A percentile compares a stretch with the other conserved stretches of the same genome.
These are phyloP conservation scores for Crenichthys baileyi DNA, from an alignment of 2,797 vertebrate genomes.

Conservation along the genomic window DNA sequence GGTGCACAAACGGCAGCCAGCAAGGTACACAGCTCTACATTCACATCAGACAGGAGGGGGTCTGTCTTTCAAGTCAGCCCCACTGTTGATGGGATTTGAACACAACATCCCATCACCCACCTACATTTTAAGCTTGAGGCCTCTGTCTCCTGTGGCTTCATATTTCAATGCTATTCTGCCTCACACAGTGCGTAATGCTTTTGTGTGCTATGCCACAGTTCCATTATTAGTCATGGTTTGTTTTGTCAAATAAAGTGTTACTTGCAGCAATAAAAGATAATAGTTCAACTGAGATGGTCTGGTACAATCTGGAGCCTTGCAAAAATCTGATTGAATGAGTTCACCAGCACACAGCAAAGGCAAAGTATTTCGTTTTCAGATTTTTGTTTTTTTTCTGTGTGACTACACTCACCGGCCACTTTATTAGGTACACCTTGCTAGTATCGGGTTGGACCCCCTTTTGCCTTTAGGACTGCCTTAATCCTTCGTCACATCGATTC, in stretches of 20 bases:
- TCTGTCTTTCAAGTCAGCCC: slow-evolving; percentile 67
- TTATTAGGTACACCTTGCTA: too few species aligned
- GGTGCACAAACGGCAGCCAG: slow-evolving; percentile 66
- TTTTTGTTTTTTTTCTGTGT: too few species aligned
- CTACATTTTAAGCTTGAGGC: not conserved
- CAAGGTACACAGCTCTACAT: slow-evolving; percentile 75
- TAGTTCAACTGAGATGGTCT: not conserved
- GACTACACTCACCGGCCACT: too few species aligned
- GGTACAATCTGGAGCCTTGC: too few species aligned
- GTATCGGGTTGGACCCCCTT: too few species aligned
- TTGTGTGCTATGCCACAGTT: not conserved
- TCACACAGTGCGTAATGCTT: not conserved
- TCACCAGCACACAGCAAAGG: too few species aligned
- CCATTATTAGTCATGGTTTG: not conserved
- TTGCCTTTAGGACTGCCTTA: too few species aligned
- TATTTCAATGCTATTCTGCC: not conserved
- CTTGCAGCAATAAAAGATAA: not conserved
- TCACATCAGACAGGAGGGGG: slow-evolving; percentile 71
- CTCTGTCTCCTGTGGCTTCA: slow-evolving; percentile 3
- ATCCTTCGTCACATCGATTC: too few species aligned
- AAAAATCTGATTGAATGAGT: too few species aligned
- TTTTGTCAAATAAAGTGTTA: not conserved
- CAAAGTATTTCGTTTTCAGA: too few species aligned
- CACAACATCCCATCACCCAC: slow-evolving; percentile 18
- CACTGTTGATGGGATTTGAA: slow-evolving; percentile 52